Evolutionary conservation across 2,888 invertebrate species (phyloP).

Genomic region (Hemithea aestivaria): DNA sequence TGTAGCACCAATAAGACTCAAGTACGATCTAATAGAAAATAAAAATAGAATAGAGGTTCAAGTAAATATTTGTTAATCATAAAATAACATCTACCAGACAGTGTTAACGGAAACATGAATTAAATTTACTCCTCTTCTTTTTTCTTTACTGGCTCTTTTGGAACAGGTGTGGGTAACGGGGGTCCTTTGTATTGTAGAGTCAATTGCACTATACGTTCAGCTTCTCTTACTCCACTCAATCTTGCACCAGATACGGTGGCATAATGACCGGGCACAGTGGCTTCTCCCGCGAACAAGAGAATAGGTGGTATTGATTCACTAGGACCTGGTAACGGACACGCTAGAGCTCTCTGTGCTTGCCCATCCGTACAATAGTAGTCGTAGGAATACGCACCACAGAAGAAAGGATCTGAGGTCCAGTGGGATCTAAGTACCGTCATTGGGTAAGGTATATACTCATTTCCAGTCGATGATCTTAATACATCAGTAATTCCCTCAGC

Average conservation of each 20-base stretch:
- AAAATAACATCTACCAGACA: slow-evolving; percentile 1
- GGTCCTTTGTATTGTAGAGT: slow-evolving; percentile 74
- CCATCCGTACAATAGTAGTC: slow-evolving; percentile 61
- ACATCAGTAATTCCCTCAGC: slow-evolving; percentile 82
- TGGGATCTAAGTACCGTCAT: slow-evolving; percentile 82
- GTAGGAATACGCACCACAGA: slow-evolving; percentile 84
- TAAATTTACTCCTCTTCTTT: slow-evolving; percentile 12
- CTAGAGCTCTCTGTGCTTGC: slow-evolving; percentile 69
- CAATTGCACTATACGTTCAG: slow-evolving; percentile 83
- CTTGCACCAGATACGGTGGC: slow-evolving; percentile 88
- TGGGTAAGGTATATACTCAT: slow-evolving; percentile 83
- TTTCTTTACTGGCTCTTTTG: background rate
- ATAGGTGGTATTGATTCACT: slow-evolving; percentile 82
- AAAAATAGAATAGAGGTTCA: slow-evolving; percentile 8
- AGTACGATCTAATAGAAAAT: too few relatives aligned
- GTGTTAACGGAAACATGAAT: slow-evolving; percentile 1
- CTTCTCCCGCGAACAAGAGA: slow-evolving; percentile 90
- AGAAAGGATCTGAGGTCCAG: slow-evolving; percentile 87
- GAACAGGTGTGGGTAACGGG: slow-evolving; percentile 40
- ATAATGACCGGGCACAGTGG: slow-evolving; percentile 85
- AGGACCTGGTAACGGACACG: slow-evolving; percentile 82
- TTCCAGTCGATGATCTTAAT: slow-evolving; percentile 80
- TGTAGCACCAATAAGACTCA: too few relatives aligned
- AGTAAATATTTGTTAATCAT: too few relatives aligned
- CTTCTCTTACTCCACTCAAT: slow-evolving; percentile 88